These are phyloP conservation scores for Triplophysa siluroides DNA, from an alignment of 2,113 vertebrate genomes.

Conservation along the genomic window DNA sequence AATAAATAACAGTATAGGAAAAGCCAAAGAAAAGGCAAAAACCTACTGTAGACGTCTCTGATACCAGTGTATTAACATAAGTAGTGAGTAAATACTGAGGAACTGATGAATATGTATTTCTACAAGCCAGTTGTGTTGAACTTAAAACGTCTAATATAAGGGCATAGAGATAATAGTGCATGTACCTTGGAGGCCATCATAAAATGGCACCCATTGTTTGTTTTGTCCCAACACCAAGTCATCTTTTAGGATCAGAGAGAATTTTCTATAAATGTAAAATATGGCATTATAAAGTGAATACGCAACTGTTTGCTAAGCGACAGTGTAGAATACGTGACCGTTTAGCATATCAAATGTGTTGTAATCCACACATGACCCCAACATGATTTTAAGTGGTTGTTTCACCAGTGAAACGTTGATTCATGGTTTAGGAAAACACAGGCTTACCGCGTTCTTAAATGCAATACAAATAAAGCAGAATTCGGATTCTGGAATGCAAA, in stretches of 20 bases:
- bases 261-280: background rate
- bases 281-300: background rate
- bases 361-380: background rate
- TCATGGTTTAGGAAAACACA: background rate
- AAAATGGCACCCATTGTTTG: background rate
- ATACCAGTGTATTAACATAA: constrained; percentile 36
- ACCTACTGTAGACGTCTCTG: background rate
- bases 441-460: background rate
- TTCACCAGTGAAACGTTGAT: background rate
- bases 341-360: background rate
- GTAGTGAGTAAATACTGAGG: background rate
- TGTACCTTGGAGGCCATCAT: background rate
- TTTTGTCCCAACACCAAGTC: background rate
- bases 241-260: background rate
- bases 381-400: background rate
- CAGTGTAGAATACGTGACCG: background rate
- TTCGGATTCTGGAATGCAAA: constrained; percentile 52
- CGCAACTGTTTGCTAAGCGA: too few relatives aligned
- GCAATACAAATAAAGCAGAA: constrained; percentile 30
- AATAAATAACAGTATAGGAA: constrained; percentile 5
- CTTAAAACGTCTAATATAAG: constrained; percentile 15
- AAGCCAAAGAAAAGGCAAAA: constrained; percentile 7
- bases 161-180: background rate
- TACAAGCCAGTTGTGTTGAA: constrained; percentile 23
- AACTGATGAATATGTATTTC: background rate